Percentiles rank a stretch among this genome's conserved stretches.
These are phyloP conservation scores for Ciconia maguari DNA, from an alignment of 2,113 vertebrate species.

Conservation along the genomic window DNA sequence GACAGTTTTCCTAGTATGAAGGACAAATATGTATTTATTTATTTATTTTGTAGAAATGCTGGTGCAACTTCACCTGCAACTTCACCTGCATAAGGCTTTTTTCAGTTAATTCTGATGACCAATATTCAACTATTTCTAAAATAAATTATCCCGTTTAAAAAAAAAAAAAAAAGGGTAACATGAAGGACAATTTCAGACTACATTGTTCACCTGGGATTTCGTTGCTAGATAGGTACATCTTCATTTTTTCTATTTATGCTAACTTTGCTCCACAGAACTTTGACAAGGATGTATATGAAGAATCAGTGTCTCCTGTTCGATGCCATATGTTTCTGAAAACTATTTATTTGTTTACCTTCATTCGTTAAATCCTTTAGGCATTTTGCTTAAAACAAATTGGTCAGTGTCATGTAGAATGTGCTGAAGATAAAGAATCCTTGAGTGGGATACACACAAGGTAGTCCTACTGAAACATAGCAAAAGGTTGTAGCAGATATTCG, in stretches of 20 bases:
- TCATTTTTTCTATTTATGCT: not conserved
- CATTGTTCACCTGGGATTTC: not conserved
- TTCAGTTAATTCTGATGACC: not conserved
- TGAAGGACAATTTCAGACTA: not conserved
- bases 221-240: not conserved
- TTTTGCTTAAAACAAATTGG: not conserved
- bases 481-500: not conserved
- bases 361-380: not conserved
- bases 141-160: not conserved
- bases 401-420: not conserved
- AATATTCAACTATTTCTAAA: not conserved
- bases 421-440: not conserved
- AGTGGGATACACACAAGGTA: not conserved
- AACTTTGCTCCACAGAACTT: not conserved
- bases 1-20: not conserved
- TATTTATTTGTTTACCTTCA: not conserved
- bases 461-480: not conserved
- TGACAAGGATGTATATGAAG: not conserved
- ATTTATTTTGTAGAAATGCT: not conserved
- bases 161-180: not conserved
- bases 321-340: not conserved
- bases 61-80: not conserved
- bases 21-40: not conserved
- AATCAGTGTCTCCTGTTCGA: not conserved
- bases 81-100: not conserved